These are phyloP conservation scores for Muscicapa striata DNA, from an alignment of 2,797 vertebrate genomes.

Conservation along the genomic window DNA sequence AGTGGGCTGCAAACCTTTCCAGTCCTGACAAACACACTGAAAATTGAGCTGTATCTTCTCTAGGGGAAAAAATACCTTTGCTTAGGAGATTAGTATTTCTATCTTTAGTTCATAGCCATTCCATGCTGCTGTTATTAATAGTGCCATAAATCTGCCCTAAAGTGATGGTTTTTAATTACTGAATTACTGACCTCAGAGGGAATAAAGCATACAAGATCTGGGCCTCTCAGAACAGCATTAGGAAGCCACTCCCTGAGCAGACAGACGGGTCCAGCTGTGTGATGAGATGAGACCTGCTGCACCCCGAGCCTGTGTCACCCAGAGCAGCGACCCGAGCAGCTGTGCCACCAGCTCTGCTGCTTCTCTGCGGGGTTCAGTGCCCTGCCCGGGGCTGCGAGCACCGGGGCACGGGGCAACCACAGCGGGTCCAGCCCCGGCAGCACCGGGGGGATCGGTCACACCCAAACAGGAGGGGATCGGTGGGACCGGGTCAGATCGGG, in stretches of 20 bases:
- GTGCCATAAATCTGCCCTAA: neutral
- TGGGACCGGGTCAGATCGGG: no score
- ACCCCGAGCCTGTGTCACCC: neutral
- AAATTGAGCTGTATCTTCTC: neutral
- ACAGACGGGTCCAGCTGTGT: neutral
- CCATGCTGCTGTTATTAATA: neutral
- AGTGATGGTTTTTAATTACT: neutral
- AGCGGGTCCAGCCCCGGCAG: no score
- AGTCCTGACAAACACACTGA: neutral
- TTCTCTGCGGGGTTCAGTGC: neutral
- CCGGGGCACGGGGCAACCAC: neutral
- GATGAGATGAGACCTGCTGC: neutral
- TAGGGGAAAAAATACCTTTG: neutral
- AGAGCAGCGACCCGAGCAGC: fast-evolving
- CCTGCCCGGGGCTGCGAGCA: neutral
- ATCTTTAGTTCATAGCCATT: neutral
- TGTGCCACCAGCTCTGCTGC: neutral
- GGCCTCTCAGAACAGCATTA: neutral
- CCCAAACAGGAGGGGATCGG: no score
- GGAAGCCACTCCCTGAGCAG: neutral
- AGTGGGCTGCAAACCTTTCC: neutral
- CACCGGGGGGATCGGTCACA: no score
- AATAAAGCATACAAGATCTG: neutral
- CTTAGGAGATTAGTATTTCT: neutral
- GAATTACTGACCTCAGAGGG: neutral